Evolutionary conservation across 2,797 vertebrate genomes (phyloP).

Genomic region (Acropternis orthonyx): DNA sequence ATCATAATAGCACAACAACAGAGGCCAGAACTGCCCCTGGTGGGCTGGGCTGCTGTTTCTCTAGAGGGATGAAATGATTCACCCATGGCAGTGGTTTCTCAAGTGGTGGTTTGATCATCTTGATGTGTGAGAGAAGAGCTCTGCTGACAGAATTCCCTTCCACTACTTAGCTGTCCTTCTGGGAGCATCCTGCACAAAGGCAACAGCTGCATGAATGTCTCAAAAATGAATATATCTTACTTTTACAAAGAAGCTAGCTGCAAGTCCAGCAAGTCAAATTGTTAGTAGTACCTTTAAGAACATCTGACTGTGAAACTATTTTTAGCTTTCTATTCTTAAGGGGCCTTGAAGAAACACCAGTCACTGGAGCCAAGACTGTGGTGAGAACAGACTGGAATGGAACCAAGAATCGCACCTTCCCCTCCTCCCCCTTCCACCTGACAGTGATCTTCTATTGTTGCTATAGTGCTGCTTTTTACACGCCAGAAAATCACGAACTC

Average conservation of each 20-base stretch:
- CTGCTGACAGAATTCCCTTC: not conserved
- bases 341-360: constrained; percentile 59
- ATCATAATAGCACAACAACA: not conserved
- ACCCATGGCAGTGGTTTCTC: not conserved
- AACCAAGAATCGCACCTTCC: constrained; percentile 68
- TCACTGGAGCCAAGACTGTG: constrained; percentile 59
- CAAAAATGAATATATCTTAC: not conserved
- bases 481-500: constrained; percentile 7
- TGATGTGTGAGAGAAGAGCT: not conserved
- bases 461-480: constrained; percentile 39
- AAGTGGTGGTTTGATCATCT: not conserved
- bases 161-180: not conserved
- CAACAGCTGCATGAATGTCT: not conserved
- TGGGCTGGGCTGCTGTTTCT: not conserved
- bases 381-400: constrained; percentile 60
- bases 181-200: not conserved
- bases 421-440: constrained; percentile 42
- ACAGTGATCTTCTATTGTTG: constrained; percentile 62
- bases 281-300: constrained; percentile 51
- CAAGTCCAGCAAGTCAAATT: constrained; percentile 32
- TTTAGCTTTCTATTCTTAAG: constrained; percentile 66
- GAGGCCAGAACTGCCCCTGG: not conserved
- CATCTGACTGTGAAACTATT: constrained; percentile 63
- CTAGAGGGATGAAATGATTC: not conserved
- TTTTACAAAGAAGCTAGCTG: constrained; percentile 13